phyloP scores from a whole-genome alignment of 2,888 invertebrate genomes.

The Drosophila borborema region DNA sequence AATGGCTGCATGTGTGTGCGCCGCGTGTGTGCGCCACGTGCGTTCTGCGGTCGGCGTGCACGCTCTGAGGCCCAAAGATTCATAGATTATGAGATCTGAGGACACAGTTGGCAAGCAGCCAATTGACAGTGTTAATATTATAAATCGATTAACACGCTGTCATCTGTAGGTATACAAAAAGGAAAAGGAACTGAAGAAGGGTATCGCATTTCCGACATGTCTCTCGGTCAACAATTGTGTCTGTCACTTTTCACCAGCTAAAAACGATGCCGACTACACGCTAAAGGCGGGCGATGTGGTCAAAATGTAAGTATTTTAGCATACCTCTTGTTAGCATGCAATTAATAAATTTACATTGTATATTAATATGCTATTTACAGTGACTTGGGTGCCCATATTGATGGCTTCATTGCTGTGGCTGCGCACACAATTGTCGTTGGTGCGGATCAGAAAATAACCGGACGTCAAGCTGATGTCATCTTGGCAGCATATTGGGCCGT shows the following conservation, averaged over 20 bases:
- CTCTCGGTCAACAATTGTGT: conserved; percentile 99
- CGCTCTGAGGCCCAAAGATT: conserved; percentile 67
- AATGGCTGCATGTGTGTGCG: conserved; percentile 35
- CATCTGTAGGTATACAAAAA: conserved; percentile 91
- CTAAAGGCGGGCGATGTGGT: conserved; percentile 97
- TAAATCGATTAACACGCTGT: conserved; percentile 27
- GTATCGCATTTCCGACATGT: conserved; percentile 99
- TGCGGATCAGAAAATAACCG: conserved; percentile 92
- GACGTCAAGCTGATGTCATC: conserved; percentile 96
- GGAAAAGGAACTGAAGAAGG: conserved; percentile 98
- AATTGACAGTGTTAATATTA: conserved; percentile 9
- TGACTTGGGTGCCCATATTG: conserved; percentile 99
- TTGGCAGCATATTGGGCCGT: conserved; percentile 98
- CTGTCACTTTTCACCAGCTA: conserved; percentile 98
- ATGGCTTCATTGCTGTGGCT: conserved; percentile 99
- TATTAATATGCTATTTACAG: conserved; percentile 85
- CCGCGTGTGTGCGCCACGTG: conserved; percentile 64
- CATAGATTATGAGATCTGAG: conserved; percentile 85
- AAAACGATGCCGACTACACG: conserved; percentile 94
- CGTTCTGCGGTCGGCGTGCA: conserved; percentile 38
- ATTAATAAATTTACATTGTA: neutral
- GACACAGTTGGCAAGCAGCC: conserved; percentile 55
- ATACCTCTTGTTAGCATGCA: too few relatives aligned
- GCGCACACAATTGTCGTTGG: conserved; percentile 98
- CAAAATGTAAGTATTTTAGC: conserved; percentile 93